Conservation (phyloP, 1,140 invertebrate species). For the Bombyx mandarina region DNA sequence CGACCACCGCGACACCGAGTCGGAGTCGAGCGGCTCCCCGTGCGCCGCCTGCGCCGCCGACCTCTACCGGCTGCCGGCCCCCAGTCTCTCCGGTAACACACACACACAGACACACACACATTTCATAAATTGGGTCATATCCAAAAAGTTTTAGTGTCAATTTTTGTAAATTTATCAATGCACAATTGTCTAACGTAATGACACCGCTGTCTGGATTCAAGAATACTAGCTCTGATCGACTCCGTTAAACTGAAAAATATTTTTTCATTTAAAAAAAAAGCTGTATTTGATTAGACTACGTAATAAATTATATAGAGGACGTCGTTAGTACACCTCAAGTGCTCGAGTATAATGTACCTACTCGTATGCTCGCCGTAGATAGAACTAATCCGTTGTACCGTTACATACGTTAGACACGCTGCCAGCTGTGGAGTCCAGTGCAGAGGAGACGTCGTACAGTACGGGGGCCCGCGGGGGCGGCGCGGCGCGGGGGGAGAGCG, state of each 20-base stretch:
- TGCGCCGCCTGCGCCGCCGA: slow-evolving; percentile 75
- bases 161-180: no score
- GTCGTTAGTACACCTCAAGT: no score
- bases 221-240: no score
- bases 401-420: slow-evolving; percentile 48
- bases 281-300: no score
- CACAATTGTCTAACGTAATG: no score
- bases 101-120: slow-evolving; percentile 4
- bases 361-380: neutral
- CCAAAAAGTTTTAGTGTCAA: neutral
- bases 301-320: no score
- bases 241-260: no score
- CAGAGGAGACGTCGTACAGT: slow-evolving; percentile 37
- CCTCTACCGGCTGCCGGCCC: slow-evolving; percentile 40
- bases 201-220: no score
- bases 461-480: slow-evolving; percentile 9
- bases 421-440: slow-evolving; percentile 40
- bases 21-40: slow-evolving; percentile 80
- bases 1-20: slow-evolving; percentile 66
- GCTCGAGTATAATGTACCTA: neutral
- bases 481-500: slow-evolving; percentile 10
- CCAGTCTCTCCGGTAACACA: slow-evolving; percentile 26
- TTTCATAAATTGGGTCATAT: neutral
- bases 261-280: no score
- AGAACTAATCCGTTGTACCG: no score